A percentile compares a stretch with the other conserved stretches of the same genome.
Conservation (phyloP, 2,888 invertebrate genomes). For the Caenorhabditis becei region DNA sequence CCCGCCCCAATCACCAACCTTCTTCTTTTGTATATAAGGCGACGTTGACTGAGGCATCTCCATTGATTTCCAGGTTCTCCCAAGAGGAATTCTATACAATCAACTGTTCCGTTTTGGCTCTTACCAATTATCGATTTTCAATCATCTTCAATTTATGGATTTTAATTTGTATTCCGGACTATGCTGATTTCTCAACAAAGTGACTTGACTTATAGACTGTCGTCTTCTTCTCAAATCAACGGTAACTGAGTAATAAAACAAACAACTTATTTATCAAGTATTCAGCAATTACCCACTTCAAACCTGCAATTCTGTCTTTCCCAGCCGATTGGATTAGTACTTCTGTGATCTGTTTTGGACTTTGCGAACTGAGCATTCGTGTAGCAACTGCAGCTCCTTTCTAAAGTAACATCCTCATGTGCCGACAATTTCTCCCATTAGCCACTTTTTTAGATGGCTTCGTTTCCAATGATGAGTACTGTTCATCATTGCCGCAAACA, state of each 20-base stretch:
- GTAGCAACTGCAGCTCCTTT: conserved; percentile 71
- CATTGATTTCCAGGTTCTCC: conserved; percentile 30
- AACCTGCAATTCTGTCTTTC: conserved; percentile 64
- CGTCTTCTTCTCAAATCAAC: conserved; percentile 43
- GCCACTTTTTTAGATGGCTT: conserved; percentile 62
- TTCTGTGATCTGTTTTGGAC: conserved; percentile 79
- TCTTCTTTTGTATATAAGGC: conserved; percentile 45
- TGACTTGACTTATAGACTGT: conserved; percentile 47
- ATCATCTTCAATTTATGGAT: conserved; percentile 52
- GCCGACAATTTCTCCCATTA: background rate
- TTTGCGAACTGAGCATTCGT: conserved; percentile 77
- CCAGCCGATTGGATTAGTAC: conserved; percentile 75
- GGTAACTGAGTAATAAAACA: conserved; percentile 9
- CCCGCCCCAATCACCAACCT: conserved; percentile 44
- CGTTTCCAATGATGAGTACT: conserved; percentile 72
- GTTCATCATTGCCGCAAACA: conserved; percentile 62
- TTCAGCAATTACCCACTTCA: conserved; percentile 49
- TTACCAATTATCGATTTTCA: background rate
- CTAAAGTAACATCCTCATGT: conserved; percentile 51
- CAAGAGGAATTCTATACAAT: conserved; percentile 10
- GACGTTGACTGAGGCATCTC: conserved; percentile 21
- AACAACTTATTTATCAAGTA: background rate
- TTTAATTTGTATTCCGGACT: conserved; percentile 55
- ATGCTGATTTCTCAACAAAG: conserved; percentile 63
- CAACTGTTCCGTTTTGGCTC: background rate